Conservation (phyloP, 2,888 invertebrate species). For the Conus canariensis region DNA sequence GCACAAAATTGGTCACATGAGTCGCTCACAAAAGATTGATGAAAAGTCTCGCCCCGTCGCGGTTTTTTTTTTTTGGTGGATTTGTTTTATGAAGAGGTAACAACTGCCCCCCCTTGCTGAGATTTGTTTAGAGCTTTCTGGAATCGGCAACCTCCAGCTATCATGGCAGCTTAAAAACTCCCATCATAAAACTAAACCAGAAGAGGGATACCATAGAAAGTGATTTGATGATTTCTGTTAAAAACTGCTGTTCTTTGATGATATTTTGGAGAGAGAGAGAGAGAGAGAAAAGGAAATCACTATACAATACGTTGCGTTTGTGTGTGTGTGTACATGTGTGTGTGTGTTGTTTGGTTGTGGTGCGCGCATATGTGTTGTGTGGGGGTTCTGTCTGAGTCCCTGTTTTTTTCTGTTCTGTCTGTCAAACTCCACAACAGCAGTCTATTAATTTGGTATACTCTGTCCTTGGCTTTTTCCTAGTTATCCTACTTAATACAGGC, state of each 20-base stretch:
- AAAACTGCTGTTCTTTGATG: no score
- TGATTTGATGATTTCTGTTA: constrained; percentile 37
- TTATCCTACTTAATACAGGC: no score
- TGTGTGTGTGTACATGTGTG: background rate
- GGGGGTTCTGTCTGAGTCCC: background rate
- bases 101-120: constrained; percentile 85
- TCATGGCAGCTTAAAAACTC: constrained; percentile 86
- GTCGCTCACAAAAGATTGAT: constrained; percentile 37
- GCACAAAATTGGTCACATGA: constrained; percentile 62
- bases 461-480: no score
- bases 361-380: background rate
- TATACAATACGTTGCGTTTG: no score
- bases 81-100: constrained; percentile 80
- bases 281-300: no score
- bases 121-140: constrained; percentile 86
- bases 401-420: background rate
- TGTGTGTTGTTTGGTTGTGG: background rate
- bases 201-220: constrained; percentile 51
- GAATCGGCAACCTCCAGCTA: constrained; percentile 87
- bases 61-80: constrained; percentile 72
- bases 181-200: constrained; percentile 78
- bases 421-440: no score
- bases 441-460: no score
- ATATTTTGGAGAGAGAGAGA: no score
- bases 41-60: constrained; percentile 57